Conservation (phyloP, 2,797 vertebrate species). For the Hypotaenidia philippensis region DNA sequence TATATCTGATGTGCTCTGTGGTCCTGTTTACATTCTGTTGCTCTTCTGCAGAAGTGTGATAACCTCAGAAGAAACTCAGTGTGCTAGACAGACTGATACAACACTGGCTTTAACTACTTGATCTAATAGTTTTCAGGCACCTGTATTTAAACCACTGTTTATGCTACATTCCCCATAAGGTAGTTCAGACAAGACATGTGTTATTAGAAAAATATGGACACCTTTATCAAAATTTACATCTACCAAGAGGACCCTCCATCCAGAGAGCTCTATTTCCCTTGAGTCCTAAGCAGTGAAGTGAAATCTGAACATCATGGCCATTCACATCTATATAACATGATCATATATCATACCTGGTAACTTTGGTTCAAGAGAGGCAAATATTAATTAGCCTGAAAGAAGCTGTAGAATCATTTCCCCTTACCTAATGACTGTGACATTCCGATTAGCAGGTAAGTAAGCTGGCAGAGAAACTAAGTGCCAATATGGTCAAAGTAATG, state of each 20-base stretch:
- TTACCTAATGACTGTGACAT: neutral
- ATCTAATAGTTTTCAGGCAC: neutral
- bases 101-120: neutral
- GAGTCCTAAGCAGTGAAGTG: neutral
- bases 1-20: neutral
- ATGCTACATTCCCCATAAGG: neutral
- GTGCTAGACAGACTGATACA: neutral
- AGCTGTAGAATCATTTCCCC: neutral
- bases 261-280: neutral
- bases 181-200: neutral
- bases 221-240: neutral
- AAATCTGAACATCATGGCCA: neutral
- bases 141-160: neutral
- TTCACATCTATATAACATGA: neutral
- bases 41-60: constrained; percentile 13
- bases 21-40: constrained; percentile 14
- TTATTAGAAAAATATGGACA: neutral
- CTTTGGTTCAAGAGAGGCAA: neutral
- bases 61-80: neutral
- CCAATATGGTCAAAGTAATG: neutral
- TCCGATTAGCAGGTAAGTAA: neutral
- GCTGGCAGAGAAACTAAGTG: neutral
- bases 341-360: neutral
- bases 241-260: neutral
- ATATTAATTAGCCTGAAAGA: neutral